phyloP scores from a whole-genome alignment of 2,113 vertebrate species.

The Microtus oregoni region DNA sequence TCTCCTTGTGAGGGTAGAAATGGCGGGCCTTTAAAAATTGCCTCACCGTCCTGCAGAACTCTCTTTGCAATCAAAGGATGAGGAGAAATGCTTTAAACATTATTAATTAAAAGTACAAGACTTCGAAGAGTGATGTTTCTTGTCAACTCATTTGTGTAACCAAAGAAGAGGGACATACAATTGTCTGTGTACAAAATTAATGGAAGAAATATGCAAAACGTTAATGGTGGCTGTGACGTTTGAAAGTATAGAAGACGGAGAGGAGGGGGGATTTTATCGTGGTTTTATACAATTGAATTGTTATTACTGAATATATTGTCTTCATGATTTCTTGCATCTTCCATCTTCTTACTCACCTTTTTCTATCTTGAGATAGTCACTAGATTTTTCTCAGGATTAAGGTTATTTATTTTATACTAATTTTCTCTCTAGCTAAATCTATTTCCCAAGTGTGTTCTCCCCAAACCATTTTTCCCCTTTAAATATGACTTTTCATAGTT shows the following conservation, averaged over 20 bases:
- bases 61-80: constrained; percentile 38
- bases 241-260: neutral
- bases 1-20: constrained; percentile 10
- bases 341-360: neutral
- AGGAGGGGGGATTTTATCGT: neutral
- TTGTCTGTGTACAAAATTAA: neutral
- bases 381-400: constrained; percentile 35
- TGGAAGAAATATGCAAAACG: neutral
- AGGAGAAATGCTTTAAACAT: neutral
- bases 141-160: constrained; percentile 38
- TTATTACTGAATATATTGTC: constrained; percentile 25
- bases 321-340: neutral
- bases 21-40: constrained; percentile 1
- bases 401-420: constrained; percentile 32
- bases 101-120: constrained; percentile 51
- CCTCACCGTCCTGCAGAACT: neutral
- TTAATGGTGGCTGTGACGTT: constrained; percentile 6
- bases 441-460: constrained; percentile 15
- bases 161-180: neutral
- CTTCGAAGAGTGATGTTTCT: constrained; percentile 4
- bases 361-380: constrained; percentile 31
- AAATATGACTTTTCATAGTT: neutral
- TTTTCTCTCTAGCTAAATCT: neutral
- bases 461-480: constrained; percentile 16
- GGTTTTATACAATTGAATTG: constrained; percentile 53